A percentile compares a stretch with the other conserved stretches of the same genome.
phyloP scores from a whole-genome alignment of 2,113 vertebrate genomes.

The Blennius ocellaris region DNA sequence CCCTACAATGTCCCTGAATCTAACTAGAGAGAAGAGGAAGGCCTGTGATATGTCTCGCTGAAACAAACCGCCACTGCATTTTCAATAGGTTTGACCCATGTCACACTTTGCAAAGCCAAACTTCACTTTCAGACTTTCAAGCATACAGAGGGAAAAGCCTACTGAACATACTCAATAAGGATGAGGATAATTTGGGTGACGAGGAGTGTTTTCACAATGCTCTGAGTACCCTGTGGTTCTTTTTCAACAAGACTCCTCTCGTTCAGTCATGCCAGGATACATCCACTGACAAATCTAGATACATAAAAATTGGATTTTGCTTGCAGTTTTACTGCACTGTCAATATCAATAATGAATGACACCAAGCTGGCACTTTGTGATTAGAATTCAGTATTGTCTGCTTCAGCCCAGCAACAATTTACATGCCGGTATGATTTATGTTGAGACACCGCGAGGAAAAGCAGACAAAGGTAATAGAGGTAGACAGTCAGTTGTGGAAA shows the following conservation, averaged over 20 bases:
- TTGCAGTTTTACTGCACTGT: slow-evolving; percentile 29
- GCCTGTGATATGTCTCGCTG: slow-evolving; percentile 49
- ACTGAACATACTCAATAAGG: slow-evolving; percentile 25
- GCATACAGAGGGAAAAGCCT: slow-evolving; percentile 26
- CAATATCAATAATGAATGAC: slow-evolving; percentile 41
- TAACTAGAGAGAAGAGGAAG: slow-evolving; percentile 43
- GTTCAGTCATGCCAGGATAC: slow-evolving; percentile 20
- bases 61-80: slow-evolving; percentile 38
- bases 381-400: slow-evolving; percentile 16
- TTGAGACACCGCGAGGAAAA: not conserved
- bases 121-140: slow-evolving; percentile 43
- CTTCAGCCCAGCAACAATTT: slow-evolving; percentile 9
- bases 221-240: slow-evolving; percentile 6
- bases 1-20: slow-evolving; percentile 34
- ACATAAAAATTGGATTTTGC: slow-evolving; percentile 47
- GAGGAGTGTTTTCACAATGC: slow-evolving; percentile 43
- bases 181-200: slow-evolving; percentile 46
- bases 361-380: slow-evolving; percentile 9
- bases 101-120: slow-evolving; percentile 47
- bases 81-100: slow-evolving; percentile 47
- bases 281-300: slow-evolving; percentile 19
- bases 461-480: slow-evolving; percentile 12
- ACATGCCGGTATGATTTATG: slow-evolving; percentile 9
- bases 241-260: slow-evolving; percentile 30
- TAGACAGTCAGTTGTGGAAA: not conserved